These are phyloP conservation scores for Zaprionus lineosus DNA, from an alignment of 2,888 invertebrate genomes.

Conservation along the genomic window DNA sequence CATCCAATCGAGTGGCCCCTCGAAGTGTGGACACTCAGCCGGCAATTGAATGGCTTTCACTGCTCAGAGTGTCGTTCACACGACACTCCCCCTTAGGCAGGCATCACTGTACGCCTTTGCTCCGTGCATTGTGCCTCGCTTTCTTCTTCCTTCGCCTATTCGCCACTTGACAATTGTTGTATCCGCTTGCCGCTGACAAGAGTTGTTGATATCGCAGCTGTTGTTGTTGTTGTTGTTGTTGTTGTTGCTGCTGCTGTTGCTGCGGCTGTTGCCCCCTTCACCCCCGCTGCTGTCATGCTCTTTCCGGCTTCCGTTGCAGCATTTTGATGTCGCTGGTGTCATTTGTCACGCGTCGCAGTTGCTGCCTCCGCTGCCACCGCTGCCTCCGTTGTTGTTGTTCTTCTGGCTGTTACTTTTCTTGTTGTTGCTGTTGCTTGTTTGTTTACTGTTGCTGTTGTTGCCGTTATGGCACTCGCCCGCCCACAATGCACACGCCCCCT, in stretches of 20 bases:
- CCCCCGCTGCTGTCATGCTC: neutral
- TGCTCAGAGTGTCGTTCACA: too few species aligned
- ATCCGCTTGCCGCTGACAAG: conserved; percentile 68
- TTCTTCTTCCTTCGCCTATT: conserved; percentile 26
- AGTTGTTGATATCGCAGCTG: too few species aligned
- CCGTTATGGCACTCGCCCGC: conserved; percentile 14
- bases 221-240: too few species aligned
- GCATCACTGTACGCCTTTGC: conserved; percentile 20
- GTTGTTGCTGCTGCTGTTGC: neutral
- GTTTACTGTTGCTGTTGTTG: conserved; percentile 13
- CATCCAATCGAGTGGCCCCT: too few species aligned
- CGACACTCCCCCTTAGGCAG: conserved; percentile 10
- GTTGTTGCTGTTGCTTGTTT: conserved; percentile 17
- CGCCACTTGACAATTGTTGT: conserved; percentile 68
- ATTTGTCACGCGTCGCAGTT: conserved; percentile 67
- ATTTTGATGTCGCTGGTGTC: conserved; percentile 69
- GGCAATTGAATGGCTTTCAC: too few species aligned
- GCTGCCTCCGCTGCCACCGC: conserved; percentile 23
- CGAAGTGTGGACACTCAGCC: too few species aligned
- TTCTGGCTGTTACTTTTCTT: too few species aligned
- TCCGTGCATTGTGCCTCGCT: conserved; percentile 16
- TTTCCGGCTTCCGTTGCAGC: conserved; percentile 58
- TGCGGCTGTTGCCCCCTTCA: neutral
- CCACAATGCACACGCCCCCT: conserved; percentile 5
- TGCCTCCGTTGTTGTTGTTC: conserved; percentile 23